Conservation (phyloP, 2,113 vertebrate species). For the Gallinago jamesoni region DNA sequence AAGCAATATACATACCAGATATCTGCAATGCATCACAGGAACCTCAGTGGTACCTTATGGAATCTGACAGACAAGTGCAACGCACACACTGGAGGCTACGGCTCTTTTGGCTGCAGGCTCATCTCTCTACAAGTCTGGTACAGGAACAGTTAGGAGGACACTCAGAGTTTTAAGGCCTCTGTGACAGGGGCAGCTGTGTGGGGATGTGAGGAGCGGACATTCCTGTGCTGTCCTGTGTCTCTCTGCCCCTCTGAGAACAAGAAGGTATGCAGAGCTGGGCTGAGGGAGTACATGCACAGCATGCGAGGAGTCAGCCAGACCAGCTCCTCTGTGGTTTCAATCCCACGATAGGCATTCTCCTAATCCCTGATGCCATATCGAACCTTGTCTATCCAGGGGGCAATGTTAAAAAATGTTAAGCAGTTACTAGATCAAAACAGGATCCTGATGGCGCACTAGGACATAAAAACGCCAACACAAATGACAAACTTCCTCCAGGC, state of each 20-base stretch:
- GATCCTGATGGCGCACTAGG: neutral
- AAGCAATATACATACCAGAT: neutral
- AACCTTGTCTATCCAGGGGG: neutral
- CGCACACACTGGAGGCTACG: rapidly evolving
- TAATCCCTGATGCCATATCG: neutral
- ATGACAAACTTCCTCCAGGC: neutral
- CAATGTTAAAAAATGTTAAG: neutral
- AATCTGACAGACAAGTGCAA: neutral
- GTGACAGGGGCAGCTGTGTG: neutral
- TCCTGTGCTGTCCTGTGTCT: neutral
- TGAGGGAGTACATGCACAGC: rapidly evolving
- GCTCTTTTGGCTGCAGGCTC: neutral
- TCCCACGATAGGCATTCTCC: neutral
- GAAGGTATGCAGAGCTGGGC: neutral
- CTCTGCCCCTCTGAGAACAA: neutral
- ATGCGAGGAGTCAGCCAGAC: neutral
- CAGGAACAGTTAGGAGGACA: neutral
- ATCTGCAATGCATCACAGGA: neutral
- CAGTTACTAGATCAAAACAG: neutral
- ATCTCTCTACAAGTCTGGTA: neutral
- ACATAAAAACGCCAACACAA: neutral
- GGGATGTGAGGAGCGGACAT: neutral
- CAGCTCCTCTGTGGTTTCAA: rapidly evolving
- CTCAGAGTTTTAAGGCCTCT: neutral
- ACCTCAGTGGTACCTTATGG: neutral